A percentile compares a stretch with the other conserved stretches of the same genome.
phyloP scores from a whole-genome alignment of 2,113 vertebrate species.

The Picathartes gymnocephalus region DNA sequence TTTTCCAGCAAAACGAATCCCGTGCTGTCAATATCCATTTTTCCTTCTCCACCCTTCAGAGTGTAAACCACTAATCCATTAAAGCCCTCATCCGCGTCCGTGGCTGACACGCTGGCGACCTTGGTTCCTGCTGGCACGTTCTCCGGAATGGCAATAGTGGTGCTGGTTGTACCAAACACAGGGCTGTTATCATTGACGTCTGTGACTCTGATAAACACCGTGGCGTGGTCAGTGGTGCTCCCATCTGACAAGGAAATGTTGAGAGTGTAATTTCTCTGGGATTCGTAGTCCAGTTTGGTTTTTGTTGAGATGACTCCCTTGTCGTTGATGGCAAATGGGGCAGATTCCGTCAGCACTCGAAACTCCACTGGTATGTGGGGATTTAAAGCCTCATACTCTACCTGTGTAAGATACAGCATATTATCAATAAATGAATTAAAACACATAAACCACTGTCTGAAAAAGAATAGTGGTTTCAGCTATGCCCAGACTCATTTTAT shows the following conservation, averaged over 20 bases:
- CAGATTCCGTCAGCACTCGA: conserved; percentile 39
- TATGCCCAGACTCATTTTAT: not conserved
- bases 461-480: not conserved
- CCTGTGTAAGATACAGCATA: conserved; percentile 44
- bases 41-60: conserved; percentile 69
- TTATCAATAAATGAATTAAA: not conserved
- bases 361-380: conserved; percentile 20
- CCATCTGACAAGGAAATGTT: conserved; percentile 72
- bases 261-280: conserved; percentile 58
- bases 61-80: conserved; percentile 73
- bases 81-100: conserved; percentile 67
- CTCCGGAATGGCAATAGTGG: conserved; percentile 35
- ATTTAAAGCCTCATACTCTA: conserved; percentile 43
- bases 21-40: conserved; percentile 62
- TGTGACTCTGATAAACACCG: conserved; percentile 60
- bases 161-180: conserved; percentile 23
- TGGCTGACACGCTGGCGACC: conserved; percentile 21
- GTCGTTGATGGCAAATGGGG: conserved; percentile 59
- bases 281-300: conserved; percentile 70
- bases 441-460: not conserved
- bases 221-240: conserved; percentile 24
- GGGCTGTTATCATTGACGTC: conserved; percentile 79
- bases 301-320: conserved; percentile 60
- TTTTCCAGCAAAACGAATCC: conserved; percentile 63
- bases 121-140: not conserved